Conservation (phyloP, 1,140 invertebrate species). For the Brevipalpus yothersi region DNA sequence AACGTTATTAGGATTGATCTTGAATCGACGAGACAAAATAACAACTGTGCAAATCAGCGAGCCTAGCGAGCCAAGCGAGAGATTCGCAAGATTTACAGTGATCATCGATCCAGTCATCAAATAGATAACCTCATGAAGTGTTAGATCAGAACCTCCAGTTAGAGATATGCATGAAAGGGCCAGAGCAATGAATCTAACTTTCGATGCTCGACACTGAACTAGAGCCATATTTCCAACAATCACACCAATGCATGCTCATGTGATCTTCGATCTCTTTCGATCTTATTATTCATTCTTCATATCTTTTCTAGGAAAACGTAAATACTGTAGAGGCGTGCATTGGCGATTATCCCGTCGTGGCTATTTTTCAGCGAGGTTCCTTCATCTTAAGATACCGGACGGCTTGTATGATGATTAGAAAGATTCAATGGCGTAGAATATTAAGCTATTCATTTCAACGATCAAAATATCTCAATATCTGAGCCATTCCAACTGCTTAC, state of each 20-base stretch:
- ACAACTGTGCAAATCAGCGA: slow-evolving; percentile 10
- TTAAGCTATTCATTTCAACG: no score
- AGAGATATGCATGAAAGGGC: slow-evolving; percentile 55
- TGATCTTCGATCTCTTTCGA: slow-evolving; percentile 38
- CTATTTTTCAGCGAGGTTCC: no score
- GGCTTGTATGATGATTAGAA: no score
- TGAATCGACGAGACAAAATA: slow-evolving; percentile 2
- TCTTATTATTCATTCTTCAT: no score
- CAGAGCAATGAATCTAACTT: slow-evolving; percentile 71
- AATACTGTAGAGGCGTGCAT: no score
- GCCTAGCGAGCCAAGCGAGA: slow-evolving; percentile 4
- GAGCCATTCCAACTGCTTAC: no score
- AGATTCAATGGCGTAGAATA: no score
- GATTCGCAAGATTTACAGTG: slow-evolving; percentile 64
- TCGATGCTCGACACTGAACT: slow-evolving; percentile 51
- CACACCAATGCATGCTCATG: no score
- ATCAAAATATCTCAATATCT: no score
- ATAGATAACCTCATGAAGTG: slow-evolving; percentile 39
- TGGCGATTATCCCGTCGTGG: no score
- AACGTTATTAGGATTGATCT: slow-evolving; percentile 44
- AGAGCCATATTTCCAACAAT: slow-evolving; percentile 62
- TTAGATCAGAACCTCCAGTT: slow-evolving; percentile 25
- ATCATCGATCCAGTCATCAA: slow-evolving; percentile 62
- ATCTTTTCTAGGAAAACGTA: no score
- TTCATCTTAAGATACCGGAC: no score